phyloP scores from a whole-genome alignment of 2,888 invertebrate species.

The Stramonita haemastoma region DNA sequence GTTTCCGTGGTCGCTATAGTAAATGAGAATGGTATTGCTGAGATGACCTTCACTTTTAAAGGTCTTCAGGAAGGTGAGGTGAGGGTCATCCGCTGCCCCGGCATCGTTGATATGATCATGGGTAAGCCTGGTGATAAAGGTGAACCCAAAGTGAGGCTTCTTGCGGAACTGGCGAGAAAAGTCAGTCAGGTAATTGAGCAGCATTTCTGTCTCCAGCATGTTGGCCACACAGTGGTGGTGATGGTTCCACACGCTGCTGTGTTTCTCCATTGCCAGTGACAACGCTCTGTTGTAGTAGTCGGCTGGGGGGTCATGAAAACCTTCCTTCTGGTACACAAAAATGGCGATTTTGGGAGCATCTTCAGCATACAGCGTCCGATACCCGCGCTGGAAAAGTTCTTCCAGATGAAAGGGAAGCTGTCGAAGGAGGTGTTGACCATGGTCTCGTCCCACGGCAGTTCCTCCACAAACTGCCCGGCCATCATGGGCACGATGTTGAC shows the following conservation, averaged over 20 bases:
- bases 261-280: slow-evolving; percentile 80
- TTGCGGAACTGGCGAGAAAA: slow-evolving; percentile 82
- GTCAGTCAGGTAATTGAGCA: slow-evolving; percentile 82
- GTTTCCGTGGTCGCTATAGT: slow-evolving; percentile 92
- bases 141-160: slow-evolving; percentile 87
- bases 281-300: slow-evolving; percentile 91
- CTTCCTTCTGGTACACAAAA: slow-evolving; percentile 87
- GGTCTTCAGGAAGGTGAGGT: slow-evolving; percentile 81
- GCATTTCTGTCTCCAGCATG: slow-evolving; percentile 84
- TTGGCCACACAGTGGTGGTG: slow-evolving; percentile 83
- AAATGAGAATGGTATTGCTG: slow-evolving; percentile 67
- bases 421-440: slow-evolving; percentile 53
- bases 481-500: slow-evolving; percentile 91
- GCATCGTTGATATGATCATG: slow-evolving; percentile 91
- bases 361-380: slow-evolving; percentile 89
- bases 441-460: slow-evolving; percentile 57
- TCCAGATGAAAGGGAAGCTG: slow-evolving; percentile 86
- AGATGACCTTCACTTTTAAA: slow-evolving; percentile 72
- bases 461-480: slow-evolving; percentile 68
- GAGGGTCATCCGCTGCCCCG: slow-evolving; percentile 84
- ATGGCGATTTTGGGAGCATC: slow-evolving; percentile 88
- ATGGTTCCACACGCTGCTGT: slow-evolving; percentile 65
- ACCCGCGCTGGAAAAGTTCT: slow-evolving; percentile 85
- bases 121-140: slow-evolving; percentile 90
- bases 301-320: slow-evolving; percentile 88